These are phyloP conservation scores for Aelia acuminata DNA, from an alignment of 2,888 invertebrate species.

Conservation along the genomic window DNA sequence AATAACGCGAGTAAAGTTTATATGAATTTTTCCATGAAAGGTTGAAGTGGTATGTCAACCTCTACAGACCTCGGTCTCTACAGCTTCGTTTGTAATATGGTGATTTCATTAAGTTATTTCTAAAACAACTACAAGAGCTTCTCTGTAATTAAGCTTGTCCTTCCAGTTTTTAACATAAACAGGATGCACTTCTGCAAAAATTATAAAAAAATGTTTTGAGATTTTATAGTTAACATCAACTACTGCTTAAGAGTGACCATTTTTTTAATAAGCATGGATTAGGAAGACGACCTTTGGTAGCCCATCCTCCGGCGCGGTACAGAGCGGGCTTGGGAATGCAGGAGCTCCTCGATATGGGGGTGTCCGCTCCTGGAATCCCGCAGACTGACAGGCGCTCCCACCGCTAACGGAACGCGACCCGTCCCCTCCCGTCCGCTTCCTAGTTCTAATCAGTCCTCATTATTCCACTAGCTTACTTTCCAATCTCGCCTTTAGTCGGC, in stretches of 20 bases:
- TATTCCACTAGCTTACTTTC: neutral
- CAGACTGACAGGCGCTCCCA: constrained; percentile 45
- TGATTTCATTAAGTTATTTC: too few species aligned
- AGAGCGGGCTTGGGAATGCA: constrained; percentile 32
- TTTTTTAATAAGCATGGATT: neutral
- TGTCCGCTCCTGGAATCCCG: neutral
- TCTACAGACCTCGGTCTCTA: too few species aligned
- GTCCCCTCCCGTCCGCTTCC: constrained; percentile 4
- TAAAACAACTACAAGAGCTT: too few species aligned
- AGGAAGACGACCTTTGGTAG: neutral
- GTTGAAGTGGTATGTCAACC: too few species aligned
- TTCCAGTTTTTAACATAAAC: too few species aligned
- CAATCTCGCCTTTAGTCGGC: neutral
- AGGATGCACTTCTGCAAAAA: too few species aligned
- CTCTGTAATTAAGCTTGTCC: too few species aligned
- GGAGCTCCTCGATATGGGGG: constrained; percentile 39
- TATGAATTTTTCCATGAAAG: too few species aligned
- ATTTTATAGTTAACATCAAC: neutral
- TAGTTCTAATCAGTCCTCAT: constrained; percentile 31
- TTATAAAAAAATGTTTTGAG: too few species aligned
- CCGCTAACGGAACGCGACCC: neutral
- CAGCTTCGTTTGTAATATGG: too few species aligned
- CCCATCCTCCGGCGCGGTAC: neutral
- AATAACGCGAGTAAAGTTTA: too few species aligned
- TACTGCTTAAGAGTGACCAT: neutral